phyloP scores from a whole-genome alignment of 2,888 invertebrate genomes.

The Leuctra nigra region DNA sequence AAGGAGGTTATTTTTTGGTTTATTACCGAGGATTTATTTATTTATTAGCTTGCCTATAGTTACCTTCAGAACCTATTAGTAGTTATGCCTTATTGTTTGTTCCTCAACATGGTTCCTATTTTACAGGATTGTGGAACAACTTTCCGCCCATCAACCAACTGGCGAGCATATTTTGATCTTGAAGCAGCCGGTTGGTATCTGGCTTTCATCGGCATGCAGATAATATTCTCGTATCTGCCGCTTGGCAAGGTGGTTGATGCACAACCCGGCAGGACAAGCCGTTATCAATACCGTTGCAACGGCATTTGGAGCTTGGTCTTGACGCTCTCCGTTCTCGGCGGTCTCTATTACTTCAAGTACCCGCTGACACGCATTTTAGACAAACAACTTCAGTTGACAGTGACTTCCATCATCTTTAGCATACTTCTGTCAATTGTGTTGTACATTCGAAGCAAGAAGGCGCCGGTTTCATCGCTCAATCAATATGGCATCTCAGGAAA shows the following conservation, averaged over 20 bases:
- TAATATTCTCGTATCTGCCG: conserved; percentile 47
- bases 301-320: conserved; percentile 46
- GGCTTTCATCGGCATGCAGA: conserved; percentile 43
- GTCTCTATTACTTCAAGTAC: conserved; percentile 46
- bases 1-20: no score
- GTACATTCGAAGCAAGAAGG: conserved; percentile 51
- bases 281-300: conserved; percentile 47
- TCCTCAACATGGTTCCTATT: no score
- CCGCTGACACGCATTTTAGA: conserved; percentile 44
- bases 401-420: conserved; percentile 51
- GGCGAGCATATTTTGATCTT: conserved; percentile 38
- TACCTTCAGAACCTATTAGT: no score
- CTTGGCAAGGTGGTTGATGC: conserved; percentile 37
- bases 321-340: conserved; percentile 39
- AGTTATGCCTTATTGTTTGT: no score
- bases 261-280: conserved; percentile 36
- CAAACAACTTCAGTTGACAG: conserved; percentile 52
- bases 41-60: no score
- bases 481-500: conserved; percentile 56
- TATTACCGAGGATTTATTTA: no score
- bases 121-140: conserved; percentile 3
- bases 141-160: conserved; percentile 30
- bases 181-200: conserved; percentile 42
- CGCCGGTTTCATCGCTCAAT: conserved; percentile 50
- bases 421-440: conserved; percentile 48